These are phyloP conservation scores for Erythrolamprus reginae DNA, from an alignment of 2,113 vertebrate genomes.

Conservation along the genomic window DNA sequence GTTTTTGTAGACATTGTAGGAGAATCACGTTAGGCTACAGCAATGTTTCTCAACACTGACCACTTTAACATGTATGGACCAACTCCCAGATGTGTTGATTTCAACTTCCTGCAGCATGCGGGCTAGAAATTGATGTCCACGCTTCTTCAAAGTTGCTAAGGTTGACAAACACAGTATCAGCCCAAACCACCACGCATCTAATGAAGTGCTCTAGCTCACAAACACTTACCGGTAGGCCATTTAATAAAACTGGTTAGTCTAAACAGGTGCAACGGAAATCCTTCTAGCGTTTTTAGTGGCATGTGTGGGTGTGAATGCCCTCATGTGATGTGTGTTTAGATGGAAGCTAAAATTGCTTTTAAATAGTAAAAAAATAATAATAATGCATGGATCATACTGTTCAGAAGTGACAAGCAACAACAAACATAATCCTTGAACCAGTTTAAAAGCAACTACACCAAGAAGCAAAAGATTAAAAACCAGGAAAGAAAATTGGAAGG, in stretches of 20 bases:
- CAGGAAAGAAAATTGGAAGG: neutral
- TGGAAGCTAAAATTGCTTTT: neutral
- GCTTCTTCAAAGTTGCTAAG: neutral
- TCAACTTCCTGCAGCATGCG: neutral
- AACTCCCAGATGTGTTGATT: neutral
- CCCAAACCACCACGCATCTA: neutral
- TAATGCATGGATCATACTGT: neutral
- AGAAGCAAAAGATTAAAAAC: neutral
- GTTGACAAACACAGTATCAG: neutral
- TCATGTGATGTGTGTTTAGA: neutral
- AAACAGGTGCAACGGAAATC: neutral
- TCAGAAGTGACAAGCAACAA: neutral
- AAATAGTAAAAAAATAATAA: neutral
- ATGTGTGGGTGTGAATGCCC: neutral
- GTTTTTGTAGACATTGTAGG: neutral
- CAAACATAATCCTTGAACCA: neutral
- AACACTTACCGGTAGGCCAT: neutral
- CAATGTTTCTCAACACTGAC: neutral
- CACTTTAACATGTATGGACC: neutral
- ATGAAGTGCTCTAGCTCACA: neutral
- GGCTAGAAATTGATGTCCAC: neutral
- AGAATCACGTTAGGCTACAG: neutral
- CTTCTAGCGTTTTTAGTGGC: neutral
- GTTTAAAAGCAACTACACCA: neutral
- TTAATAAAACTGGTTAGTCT: neutral